Conservation (phyloP, 2,888 invertebrate genomes). For the Phania funesta region DNA sequence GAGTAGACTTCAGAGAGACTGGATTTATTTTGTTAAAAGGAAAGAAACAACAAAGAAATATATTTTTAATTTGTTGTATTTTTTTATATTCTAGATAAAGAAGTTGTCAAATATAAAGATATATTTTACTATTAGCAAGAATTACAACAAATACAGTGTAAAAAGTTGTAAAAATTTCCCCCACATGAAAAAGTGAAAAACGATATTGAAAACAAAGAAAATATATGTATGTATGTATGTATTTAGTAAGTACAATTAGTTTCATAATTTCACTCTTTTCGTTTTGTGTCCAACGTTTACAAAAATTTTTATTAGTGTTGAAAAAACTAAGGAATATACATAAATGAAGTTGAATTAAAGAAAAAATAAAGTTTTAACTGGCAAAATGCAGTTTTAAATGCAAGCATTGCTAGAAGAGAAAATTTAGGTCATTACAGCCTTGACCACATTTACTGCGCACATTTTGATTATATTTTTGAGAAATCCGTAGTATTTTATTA, state of each 20-base stretch:
- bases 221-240: too few relatives aligned
- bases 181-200: constrained; percentile 16
- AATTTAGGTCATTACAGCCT: constrained; percentile 69
- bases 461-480: constrained; percentile 9
- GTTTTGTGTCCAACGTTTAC: background rate
- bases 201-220: constrained; percentile 56
- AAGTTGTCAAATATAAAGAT: background rate
- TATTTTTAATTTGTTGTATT: constrained; percentile 5
- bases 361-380: background rate
- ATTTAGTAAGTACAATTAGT: constrained; percentile 49
- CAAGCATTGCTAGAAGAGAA: constrained; percentile 18
- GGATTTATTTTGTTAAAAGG: constrained; percentile 35
- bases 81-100: constrained; percentile 12
- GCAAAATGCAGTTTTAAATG: background rate
- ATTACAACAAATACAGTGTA: background rate
- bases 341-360: background rate
- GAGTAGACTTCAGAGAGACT: constrained; percentile 54
- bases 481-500: background rate
- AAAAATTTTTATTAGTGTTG: background rate
- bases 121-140: background rate
- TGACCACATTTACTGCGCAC: constrained; percentile 68
- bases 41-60: constrained; percentile 57
- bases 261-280: constrained; percentile 46
- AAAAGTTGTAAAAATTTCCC: background rate
- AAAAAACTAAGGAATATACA: background rate